Evolutionary conservation across 2,113 vertebrate genomes (phyloP).

Genomic region (Helogale parvula): DNA sequence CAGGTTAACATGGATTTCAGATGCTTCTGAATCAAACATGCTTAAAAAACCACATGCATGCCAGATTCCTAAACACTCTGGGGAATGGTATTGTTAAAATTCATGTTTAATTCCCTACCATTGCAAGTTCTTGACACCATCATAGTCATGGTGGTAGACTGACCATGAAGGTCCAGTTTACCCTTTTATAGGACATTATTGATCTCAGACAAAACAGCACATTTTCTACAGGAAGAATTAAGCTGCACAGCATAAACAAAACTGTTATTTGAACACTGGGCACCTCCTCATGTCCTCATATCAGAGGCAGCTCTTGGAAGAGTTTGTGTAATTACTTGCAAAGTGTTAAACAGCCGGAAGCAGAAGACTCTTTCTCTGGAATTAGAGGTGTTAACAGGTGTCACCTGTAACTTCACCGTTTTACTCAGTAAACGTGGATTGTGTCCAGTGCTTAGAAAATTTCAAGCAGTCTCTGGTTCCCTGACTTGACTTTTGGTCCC

Average conservation of each 20-base stretch:
- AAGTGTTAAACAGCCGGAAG: neutral
- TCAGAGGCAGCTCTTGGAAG: conserved; percentile 11
- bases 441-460: neutral
- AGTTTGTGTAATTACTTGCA: neutral
- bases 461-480: neutral
- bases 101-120: neutral
- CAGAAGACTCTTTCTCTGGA: neutral
- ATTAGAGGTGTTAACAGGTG: neutral
- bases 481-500: neutral
- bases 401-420: neutral
- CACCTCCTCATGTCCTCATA: neutral
- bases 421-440: neutral
- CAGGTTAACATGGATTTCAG: neutral
- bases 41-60: neutral
- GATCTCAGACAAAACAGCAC: neutral
- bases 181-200: neutral
- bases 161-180: neutral
- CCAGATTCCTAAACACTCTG: neutral
- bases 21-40: neutral
- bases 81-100: neutral
- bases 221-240: neutral
- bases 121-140: neutral
- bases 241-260: neutral
- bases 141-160: neutral
- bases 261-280: neutral